Evolutionary conservation across 2,113 vertebrate species (phyloP).

Genomic region (Apaloderma vittatum): DNA sequence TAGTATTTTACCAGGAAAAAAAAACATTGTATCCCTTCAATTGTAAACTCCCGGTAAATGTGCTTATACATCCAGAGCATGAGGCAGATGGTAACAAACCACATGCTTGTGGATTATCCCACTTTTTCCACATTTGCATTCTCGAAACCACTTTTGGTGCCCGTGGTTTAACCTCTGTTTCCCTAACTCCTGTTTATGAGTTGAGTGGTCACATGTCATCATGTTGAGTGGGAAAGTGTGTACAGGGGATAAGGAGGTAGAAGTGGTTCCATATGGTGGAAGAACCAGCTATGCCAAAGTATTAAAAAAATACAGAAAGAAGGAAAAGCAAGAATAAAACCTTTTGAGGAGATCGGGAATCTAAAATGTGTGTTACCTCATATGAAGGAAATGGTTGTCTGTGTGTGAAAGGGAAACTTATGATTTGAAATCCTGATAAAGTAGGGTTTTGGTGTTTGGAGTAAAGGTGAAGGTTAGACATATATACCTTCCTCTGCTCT

Average conservation of each 20-base stretch:
- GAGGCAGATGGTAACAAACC: slow-evolving; percentile 76
- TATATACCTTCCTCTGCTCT: neutral
- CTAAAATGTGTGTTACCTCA: neutral
- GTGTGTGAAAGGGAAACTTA: neutral
- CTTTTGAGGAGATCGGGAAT: neutral
- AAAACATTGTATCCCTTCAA: slow-evolving; percentile 15
- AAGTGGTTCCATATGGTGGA: slow-evolving; percentile 70
- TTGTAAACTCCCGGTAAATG: slow-evolving; percentile 49
- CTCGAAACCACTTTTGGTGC: slow-evolving; percentile 75
- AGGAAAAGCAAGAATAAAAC: neutral
- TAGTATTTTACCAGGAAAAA: slow-evolving; percentile 39
- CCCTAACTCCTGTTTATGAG: slow-evolving; percentile 80
- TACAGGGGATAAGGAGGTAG: slow-evolving; percentile 64
- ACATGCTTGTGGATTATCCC: slow-evolving; percentile 80
- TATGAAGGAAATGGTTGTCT: neutral
- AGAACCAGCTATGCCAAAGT: slow-evolving; percentile 17
- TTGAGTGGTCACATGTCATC: slow-evolving; percentile 77
- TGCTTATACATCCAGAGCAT: slow-evolving; percentile 41
- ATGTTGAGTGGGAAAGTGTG: slow-evolving; percentile 75
- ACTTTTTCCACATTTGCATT: slow-evolving; percentile 80
- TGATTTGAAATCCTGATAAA: neutral
- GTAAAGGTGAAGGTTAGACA: neutral
- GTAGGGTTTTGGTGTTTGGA: neutral
- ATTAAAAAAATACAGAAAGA: slow-evolving; percentile 35
- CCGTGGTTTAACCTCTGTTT: slow-evolving; percentile 83